Evolutionary conservation across 2,113 vertebrate species (phyloP).

Genomic region (Pseudorhombus dupliciocellatus): DNA sequence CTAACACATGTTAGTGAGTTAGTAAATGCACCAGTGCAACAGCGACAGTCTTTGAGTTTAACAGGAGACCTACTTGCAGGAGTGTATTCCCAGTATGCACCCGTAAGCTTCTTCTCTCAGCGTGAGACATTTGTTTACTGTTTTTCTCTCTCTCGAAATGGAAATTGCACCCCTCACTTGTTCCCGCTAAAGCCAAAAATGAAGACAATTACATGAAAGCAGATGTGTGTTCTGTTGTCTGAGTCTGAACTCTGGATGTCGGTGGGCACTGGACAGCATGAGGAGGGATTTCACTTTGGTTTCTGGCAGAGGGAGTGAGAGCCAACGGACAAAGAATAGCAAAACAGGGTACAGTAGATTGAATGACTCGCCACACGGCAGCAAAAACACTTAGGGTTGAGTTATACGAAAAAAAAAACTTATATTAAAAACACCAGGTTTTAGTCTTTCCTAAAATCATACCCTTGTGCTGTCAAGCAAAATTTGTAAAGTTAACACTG

Average conservation of each 20-base stretch:
- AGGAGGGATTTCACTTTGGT: neutral
- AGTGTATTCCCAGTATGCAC: constrained; percentile 8
- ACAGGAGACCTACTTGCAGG: neutral
- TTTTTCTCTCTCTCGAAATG: neutral
- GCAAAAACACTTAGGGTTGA: no score
- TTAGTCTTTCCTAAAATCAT: no score
- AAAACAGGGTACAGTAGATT: constrained; percentile 8
- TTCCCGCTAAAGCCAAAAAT: neutral
- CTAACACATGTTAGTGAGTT: constrained; percentile 29
- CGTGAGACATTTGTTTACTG: constrained; percentile 2
- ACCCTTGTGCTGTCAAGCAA: no score
- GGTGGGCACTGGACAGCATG: neutral
- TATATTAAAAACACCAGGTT: no score
- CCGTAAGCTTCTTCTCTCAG: constrained; percentile 4
- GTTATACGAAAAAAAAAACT: no score
- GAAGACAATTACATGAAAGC: neutral
- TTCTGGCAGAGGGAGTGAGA: neutral
- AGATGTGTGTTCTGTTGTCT: neutral
- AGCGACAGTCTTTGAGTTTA: constrained; percentile 24
- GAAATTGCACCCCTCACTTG: neutral
- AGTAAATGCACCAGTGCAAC: constrained; percentile 41
- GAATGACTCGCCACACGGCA: neutral
- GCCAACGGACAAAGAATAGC: neutral
- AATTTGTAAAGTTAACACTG: no score
- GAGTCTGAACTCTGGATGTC: neutral